phyloP scores from a whole-genome alignment of 2,888 invertebrate genomes.

The Aradus depressus region DNA sequence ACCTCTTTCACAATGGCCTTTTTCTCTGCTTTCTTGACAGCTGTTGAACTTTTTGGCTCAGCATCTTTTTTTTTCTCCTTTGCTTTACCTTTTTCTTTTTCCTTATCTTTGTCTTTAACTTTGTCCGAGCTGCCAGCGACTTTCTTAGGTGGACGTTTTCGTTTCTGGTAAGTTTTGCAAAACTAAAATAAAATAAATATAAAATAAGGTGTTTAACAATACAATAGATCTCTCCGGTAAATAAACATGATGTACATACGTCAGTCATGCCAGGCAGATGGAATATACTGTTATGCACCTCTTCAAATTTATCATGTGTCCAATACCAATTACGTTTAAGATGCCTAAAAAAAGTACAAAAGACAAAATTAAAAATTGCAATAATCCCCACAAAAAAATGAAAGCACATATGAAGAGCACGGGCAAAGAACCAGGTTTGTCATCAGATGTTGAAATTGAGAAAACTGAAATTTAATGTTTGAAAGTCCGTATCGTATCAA shows the following conservation, averaged over 20 bases:
- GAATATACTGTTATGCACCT: constrained; percentile 2
- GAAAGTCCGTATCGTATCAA: too few species aligned
- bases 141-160: neutral
- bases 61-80: neutral
- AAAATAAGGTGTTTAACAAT: too few species aligned
- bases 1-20: constrained; percentile 1
- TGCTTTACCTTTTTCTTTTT: neutral
- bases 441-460: too few species aligned
- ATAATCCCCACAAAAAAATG: neutral
- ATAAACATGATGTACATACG: too few species aligned
- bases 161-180: neutral
- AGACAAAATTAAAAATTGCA: neutral
- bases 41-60: neutral
- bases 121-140: neutral
- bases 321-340: constrained; percentile 51
- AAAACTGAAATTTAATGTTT: too few species aligned
- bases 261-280: constrained; percentile 8
- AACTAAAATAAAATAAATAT: too few species aligned
- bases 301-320: constrained; percentile 14
- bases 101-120: neutral
- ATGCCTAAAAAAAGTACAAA: constrained; percentile 36
- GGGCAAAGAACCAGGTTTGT: too few species aligned
- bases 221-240: too few species aligned
- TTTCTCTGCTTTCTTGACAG: neutral
- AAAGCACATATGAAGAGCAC: neutral